Conservation (phyloP, 2,888 invertebrate genomes). For the Sesamia inferens region DNA sequence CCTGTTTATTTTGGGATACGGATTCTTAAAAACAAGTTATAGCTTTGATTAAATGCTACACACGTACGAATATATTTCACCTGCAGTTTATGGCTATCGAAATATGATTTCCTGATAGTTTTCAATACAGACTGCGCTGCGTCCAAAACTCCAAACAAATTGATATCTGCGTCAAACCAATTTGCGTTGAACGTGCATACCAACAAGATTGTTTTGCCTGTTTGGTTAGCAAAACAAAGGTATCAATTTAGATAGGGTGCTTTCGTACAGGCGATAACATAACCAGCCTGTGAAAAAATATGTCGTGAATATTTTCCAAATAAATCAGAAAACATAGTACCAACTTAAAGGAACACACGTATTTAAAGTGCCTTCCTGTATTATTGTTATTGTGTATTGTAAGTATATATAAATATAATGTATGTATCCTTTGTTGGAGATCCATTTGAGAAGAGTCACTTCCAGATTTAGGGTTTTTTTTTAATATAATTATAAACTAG, state of each 20-base stretch:
- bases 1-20: background rate
- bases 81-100: slow-evolving; percentile 9
- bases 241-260: slow-evolving; percentile 11
- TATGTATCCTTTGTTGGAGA: too few species aligned
- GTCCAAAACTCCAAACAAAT: slow-evolving; percentile 28
- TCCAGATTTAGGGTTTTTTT: too few species aligned
- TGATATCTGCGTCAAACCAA: slow-evolving; percentile 39
- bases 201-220: slow-evolving; percentile 1
- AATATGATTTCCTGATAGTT: slow-evolving; percentile 39
- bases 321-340: background rate
- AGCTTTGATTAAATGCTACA: slow-evolving; percentile 24
- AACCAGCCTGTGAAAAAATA: background rate
- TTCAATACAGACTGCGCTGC: slow-evolving; percentile 9
- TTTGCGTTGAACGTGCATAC: slow-evolving; percentile 27
- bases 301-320: background rate
- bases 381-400: too few species aligned
- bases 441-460: too few species aligned
- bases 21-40: slow-evolving; percentile 6
- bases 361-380: too few species aligned
- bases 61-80: slow-evolving; percentile 25
- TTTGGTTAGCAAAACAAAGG: slow-evolving; percentile 21
- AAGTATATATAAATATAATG: too few species aligned
- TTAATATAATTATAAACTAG: too few species aligned
- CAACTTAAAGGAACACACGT: too few species aligned
- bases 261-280: background rate